Evolutionary conservation across 2,888 invertebrate species (phyloP), one percentile per base, ranked within the genome.

Genomic region (Plebejus melissa): DNA sequence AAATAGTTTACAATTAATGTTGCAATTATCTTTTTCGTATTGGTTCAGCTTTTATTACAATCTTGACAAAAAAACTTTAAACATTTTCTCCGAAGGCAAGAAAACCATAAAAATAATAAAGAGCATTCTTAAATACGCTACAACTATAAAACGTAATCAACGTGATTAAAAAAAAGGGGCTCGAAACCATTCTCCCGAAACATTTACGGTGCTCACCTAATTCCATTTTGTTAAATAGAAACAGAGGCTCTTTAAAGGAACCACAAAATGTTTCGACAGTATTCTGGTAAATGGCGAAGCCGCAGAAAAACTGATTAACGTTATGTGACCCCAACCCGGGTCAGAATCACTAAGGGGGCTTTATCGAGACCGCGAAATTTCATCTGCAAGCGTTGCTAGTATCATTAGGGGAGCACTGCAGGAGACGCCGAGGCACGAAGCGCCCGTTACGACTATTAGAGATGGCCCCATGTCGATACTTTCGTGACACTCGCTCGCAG

Each of bases 221-320:
- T 71, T 71, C 71, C 71, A 71, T 71, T 71, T n/a, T 54, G 54
- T 72, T 72, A 54, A 72, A 72, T 28, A 72, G 54, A 72, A 72
- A 72, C 72, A 72, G 22, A 54, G 50, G 54, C 46, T 54, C 72
- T 72, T 50, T 72, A 54, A 72, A 54, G 72, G 50, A 54, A 50
- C 71, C 71, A 46, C 71, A 71, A 72, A 72, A 72, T 72, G 72
- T 46, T 46, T 38, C 28, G n/a, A 65, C 28, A 41, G 38, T 71
- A 13, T 58, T 75, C 58, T 28, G 58, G 58, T 75, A 69, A 75
- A 74, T 74, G 38, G 41, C n/a, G 75, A 78, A 79, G 79, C 78
- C 80, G 74, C 74, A 80, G 78, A 80, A 79, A 79, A 81, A 79
- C 81, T 81, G 80, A 81, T 81, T 79, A 80, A 79, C 80, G 79